Conservation (phyloP, 2,113 vertebrate species). For the Etheostoma spectabile region DNA sequence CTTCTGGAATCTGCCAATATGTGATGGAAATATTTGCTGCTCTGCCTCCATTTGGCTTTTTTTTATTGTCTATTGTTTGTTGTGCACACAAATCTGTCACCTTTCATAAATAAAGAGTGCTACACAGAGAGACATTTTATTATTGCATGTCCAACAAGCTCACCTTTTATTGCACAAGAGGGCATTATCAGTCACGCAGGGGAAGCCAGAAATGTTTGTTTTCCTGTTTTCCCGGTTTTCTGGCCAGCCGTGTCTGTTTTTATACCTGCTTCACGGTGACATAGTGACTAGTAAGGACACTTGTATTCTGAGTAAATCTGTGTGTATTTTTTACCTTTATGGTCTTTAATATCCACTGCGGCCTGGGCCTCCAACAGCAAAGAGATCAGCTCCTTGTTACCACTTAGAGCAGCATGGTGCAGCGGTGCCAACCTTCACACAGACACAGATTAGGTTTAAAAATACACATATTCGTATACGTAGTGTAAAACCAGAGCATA, state of each 20-base stretch:
- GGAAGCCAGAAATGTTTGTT: conserved; percentile 34
- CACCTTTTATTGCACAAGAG: conserved; percentile 42
- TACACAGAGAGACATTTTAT: conserved; percentile 10
- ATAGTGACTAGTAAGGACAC: neutral
- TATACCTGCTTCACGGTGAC: neutral
- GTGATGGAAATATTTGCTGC: conserved; percentile 50
- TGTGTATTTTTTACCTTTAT: conserved; percentile 87
- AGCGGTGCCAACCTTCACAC: conserved; percentile 92
- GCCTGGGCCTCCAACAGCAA: conserved; percentile 96
- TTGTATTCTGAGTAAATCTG: neutral
- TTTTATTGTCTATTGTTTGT: conserved; percentile 57
- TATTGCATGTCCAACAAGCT: conserved; percentile 38
- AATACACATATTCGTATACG: conserved; percentile 58
- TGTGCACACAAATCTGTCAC: conserved; percentile 65
- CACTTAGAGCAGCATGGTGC: conserved; percentile 95
- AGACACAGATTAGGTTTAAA: conserved; percentile 68
- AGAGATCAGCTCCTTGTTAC: conserved; percentile 94
- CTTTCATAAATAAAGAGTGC: conserved; percentile 19
- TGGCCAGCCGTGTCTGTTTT: conserved; percentile 1
- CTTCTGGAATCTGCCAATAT: conserved; percentile 49
- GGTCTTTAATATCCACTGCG: conserved; percentile 96
- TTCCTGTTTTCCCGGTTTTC: conserved; percentile 21
- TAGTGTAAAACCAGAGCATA: conserved; percentile 61
- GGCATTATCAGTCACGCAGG: conserved; percentile 34
- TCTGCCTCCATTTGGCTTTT: conserved; percentile 58